These are phyloP conservation scores for Lasioglossum villosulum DNA, from an alignment of 2,888 invertebrate species.

Conservation along the genomic window DNA sequence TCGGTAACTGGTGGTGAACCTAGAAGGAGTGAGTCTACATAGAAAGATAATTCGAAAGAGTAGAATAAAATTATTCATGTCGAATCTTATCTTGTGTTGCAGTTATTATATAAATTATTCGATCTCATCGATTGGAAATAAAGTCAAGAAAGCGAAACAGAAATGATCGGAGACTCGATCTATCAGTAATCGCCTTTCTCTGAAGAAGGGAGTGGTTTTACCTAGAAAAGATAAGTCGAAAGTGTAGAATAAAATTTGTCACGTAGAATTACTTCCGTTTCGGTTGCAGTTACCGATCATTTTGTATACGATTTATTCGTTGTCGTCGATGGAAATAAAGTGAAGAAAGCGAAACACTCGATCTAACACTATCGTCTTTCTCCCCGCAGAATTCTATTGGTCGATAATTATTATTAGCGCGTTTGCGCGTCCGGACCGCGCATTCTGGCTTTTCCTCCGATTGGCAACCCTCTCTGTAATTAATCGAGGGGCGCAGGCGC, in stretches of 20 bases:
- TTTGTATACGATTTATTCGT: not conserved
- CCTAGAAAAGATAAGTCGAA: too few relatives aligned
- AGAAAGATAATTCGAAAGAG: too few relatives aligned
- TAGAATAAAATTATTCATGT: too few relatives aligned
- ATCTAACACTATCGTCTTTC: not conserved
- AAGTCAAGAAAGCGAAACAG: not conserved
- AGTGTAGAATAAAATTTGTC: too few relatives aligned
- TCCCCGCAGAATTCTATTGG: slow-evolving; percentile 66
- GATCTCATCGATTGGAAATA: not conserved
- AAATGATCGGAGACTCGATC: not conserved
- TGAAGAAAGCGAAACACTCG: not conserved
- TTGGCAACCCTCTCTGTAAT: slow-evolving; percentile 82
- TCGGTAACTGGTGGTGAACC: too few relatives aligned
- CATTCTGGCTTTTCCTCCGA: slow-evolving; percentile 70
- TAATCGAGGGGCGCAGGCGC: slow-evolving; percentile 81
- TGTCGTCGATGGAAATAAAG: not conserved
- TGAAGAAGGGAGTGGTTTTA: too few relatives aligned
- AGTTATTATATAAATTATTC: not conserved
- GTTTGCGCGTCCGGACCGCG: slow-evolving; percentile 73
- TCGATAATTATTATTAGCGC: slow-evolving; percentile 82
- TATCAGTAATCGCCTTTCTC: not conserved
- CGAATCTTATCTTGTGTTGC: too few relatives aligned
- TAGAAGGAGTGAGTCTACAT: too few relatives aligned
- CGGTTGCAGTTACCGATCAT: not conserved
- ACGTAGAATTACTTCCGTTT: not conserved